Conservation (phyloP, 2,113 vertebrate species). For the Cyanistes caeruleus region DNA sequence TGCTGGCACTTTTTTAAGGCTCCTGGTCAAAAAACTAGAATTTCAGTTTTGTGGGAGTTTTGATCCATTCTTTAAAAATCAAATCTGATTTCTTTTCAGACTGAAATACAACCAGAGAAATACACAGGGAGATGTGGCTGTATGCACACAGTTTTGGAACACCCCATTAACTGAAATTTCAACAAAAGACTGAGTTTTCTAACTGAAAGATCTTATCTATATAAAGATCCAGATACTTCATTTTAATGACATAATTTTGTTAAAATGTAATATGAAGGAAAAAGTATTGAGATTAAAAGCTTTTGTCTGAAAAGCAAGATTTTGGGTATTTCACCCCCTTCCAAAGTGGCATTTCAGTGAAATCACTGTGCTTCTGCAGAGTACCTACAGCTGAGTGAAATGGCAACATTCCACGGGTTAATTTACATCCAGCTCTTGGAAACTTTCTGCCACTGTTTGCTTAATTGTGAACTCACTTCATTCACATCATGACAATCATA, state of each 20-base stretch:
- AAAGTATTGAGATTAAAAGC: background rate
- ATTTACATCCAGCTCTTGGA: background rate
- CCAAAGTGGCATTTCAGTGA: background rate
- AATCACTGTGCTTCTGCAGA: background rate
- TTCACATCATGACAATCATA: background rate
- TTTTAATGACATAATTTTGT: background rate
- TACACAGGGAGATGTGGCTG: background rate
- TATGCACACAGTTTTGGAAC: background rate
- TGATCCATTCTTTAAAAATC: background rate
- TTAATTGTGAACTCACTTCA: background rate
- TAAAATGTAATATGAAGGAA: background rate
- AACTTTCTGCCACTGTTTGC: background rate
- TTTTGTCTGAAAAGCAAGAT: background rate
- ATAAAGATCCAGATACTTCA: background rate
- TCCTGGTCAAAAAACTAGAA: background rate
- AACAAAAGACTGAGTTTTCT: background rate
- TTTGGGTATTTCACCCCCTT: fast-evolving
- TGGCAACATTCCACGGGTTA: background rate
- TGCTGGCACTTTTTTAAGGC: background rate
- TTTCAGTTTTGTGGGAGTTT: background rate
- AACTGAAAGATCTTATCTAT: background rate
- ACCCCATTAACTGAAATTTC: background rate
- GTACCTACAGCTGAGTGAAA: background rate
- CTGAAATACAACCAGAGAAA: background rate
- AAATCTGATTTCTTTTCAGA: background rate